Conservation (phyloP, 2,888 invertebrate species). For the Pristionchus entomophagus region DNA sequence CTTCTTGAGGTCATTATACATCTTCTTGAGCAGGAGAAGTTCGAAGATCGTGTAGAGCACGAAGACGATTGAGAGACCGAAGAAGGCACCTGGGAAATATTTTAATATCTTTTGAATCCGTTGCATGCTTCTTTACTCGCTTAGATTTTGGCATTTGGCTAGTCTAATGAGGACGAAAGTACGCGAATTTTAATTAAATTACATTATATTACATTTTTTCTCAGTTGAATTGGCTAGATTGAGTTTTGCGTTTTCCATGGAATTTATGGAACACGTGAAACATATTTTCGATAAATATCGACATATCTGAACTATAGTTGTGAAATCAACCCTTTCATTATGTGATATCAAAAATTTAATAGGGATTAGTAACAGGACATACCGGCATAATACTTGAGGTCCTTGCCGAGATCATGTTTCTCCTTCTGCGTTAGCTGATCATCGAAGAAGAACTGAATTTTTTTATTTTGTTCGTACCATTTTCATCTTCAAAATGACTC, state of each 20-base stretch:
- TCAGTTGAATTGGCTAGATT: no score
- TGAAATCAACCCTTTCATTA: no score
- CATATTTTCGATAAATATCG: no score
- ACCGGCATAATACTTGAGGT: conserved; percentile 51
- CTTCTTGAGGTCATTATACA: conserved; percentile 57
- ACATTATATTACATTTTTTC: no score
- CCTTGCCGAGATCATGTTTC: conserved; percentile 53
- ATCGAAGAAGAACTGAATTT: conserved; percentile 57
- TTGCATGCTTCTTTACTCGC: background rate
- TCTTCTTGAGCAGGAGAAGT: conserved; percentile 58
- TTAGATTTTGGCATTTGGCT: background rate
- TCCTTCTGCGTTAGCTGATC: conserved; percentile 49
- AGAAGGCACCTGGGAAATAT: conserved; percentile 3
- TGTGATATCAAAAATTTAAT: no score
- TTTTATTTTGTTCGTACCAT: background rate
- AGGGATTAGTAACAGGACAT: no score
- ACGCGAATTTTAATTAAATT: no score
- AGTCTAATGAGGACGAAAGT: no score
- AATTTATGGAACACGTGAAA: no score
- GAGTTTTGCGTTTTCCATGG: no score
- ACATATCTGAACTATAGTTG: no score
- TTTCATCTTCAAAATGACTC: background rate
- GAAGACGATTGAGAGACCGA: conserved; percentile 36
- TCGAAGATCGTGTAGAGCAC: conserved; percentile 55
- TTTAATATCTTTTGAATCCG: background rate